Base-by-base conservation (phyloP, 2,113 vertebrate species). In the Paratilapia polleni region DNA sequence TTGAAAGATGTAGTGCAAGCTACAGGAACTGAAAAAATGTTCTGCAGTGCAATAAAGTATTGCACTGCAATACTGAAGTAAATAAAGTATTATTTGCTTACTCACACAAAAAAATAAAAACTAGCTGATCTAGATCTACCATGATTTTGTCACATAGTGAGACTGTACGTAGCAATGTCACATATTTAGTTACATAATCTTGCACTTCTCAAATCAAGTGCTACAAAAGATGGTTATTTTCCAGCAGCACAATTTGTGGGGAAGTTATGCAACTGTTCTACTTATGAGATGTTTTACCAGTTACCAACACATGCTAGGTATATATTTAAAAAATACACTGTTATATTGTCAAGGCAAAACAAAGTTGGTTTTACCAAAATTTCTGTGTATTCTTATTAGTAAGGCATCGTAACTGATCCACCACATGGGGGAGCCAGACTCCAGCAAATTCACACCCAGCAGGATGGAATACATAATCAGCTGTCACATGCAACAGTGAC, bases 391-490 rank as follows among this genome's bases (percentile, higher is more conserved):
- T 8, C 2, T 24, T 28, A 15, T 7, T 6, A 60, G 49, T 41
- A n/a, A 5, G 13, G 80, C 56, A 88, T 26, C 1, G 63, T 11
- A 14, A 8, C 8, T 11, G 15, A 19, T 70, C 66, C 8, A 57
- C 91, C 95, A 95, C 92, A 91, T 4, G 89, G 86, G 80, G 95
- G 92, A 56, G 83, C 80, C 82, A 92, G 28, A 93, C 38, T 87
- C 86, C 49, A 75, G 20, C 20, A 62, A 41, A 57, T 78, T 5
- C 47, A 68, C 14, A 22, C 43, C 57, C 26, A 38, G 57, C 36
- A 74, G 58, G 78, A 57, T 68, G 8, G 24, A 84, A 52, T 74
- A 77, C 47, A 63, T 75, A 80, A 87, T 75, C 77, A 1, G 22
- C 43, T 89, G 80, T 87, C 85, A 89, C 88, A 87, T 83, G 86